Evolutionary conservation across 2,797 vertebrate species (phyloP), one percentile per base, ranked within the genome.

Genomic region (Apodemus agrarius): DNA sequence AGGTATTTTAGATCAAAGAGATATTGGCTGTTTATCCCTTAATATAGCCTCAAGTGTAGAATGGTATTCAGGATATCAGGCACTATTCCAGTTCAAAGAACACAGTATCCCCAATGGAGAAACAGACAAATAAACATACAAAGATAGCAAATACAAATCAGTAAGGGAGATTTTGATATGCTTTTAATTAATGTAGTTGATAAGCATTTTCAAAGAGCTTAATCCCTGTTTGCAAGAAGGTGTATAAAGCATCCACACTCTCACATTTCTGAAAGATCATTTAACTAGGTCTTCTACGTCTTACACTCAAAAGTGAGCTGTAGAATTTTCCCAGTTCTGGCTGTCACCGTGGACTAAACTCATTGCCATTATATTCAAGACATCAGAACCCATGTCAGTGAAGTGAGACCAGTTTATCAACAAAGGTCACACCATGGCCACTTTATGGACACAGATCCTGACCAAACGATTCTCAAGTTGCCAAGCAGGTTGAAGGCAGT

Each of bases 381-480:
- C 80, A 87, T 96, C 92, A 96, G 89, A 91, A 95, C 91, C 52
- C 67, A 92, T 94, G 96, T 97, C 97, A 97, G 93, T 81, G 96
- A 97, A 95, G 90, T 79, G 96, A 96, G 85, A 97, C 89, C 89
- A 96, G 95, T 96, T 97, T 97, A 97, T 97, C 91, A 94, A 95
- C 96, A 97, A 92, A 97, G 97, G 96, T 96, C 95, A 69, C 0
- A 49, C 75, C 65, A 89, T 57, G 92, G 91, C 83, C 91, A 91
- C 75, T 96, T 96, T 89, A 61, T 84, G 92, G 81, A 72, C 80
- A 10, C 76, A 81, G 89, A 97, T 91, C 59, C 75, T 96, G 97
- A 98, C 96, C 97, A 96, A 96, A 97, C 2, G 75, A 96, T 97
- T 97, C 92, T 96, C 93, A 95, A 93, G 94, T 93, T 95, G 93